Evolutionary conservation across 2,797 vertebrate species (phyloP), one percentile per base, ranked within the genome.

Genomic region (Sphenopsis melanotis): DNA sequence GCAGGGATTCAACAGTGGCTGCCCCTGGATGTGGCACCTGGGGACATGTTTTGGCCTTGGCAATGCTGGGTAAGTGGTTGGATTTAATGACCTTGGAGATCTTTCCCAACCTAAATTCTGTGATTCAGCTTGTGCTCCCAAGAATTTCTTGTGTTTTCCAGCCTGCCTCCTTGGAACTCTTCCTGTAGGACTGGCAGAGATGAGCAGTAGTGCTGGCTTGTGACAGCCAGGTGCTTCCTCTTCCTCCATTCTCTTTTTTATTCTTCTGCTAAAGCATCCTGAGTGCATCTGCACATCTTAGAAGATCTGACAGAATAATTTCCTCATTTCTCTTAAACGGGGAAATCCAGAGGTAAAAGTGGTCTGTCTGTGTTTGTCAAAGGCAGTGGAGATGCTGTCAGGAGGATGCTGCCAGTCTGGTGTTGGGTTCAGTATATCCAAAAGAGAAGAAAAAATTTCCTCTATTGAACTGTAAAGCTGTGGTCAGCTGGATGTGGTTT

Each of bases 121-220:
- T 52, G 39, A 46, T 41, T 46, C 52, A 52, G 2, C 34, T 37
- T n/a, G 24, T 39, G 39, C 9, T 75, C 22, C 39, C 49, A 52
- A 16, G 23, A 52, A 29, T 60, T 52, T 29, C 15, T 52, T n/a
- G n/a, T n/a, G n/a, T 68, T 52, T 76, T 76, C 34, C 59, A 52
- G 63, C 27, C 36, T 46, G n/a, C 47, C 80, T 24, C 53, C 32
- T 65, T 83, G 53, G 41, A 64, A 11, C 34, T 36, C 9, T 26
- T 78, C 36, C 32, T 15, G 36, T 23, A 41, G 56, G 55, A 64
- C 32, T 18, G 32, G 59, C 70, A 89, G 82, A 50, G 39, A 49
- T 11, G 18, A 49, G 47, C 46, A 68, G 13, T 2, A 1, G 10
- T 18, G 11, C 29, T 88, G 0, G 0, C 24, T 52, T 23, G 50